A percentile compares a stretch with the other conserved stretches of the same genome.
Conservation (phyloP, 37 sponge, comb jelly and placozoan genomes). For the Mnemiopsis leidyi region DNA sequence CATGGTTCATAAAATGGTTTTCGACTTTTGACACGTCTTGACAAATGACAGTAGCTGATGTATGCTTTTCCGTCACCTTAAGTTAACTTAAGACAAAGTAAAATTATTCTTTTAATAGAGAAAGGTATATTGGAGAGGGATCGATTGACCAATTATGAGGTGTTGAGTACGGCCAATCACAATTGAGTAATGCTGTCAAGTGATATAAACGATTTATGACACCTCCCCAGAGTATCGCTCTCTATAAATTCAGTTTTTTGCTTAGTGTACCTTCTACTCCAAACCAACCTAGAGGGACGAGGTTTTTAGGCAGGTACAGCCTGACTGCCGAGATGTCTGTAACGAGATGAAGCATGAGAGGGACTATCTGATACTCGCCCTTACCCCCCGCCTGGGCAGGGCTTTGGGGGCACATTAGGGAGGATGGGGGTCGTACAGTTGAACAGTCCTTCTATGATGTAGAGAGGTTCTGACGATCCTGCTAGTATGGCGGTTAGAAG, state of each 20-base stretch:
- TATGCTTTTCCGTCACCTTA: no score
- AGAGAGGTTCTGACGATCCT: constrained; percentile 72
- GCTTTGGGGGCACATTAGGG: constrained; percentile 76
- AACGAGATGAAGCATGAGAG: constrained; percentile 75
- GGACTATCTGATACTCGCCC: constrained; percentile 92
- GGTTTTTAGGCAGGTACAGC: constrained; percentile 86
- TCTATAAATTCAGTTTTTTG: no score
- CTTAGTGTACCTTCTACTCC: no score
- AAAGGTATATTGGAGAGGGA: no score
- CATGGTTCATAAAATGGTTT: no score
- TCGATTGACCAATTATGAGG: no score
- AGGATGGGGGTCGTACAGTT: constrained; percentile 72
- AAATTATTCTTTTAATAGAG: no score
- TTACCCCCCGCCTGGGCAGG: constrained; percentile 76
- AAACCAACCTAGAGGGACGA: constrained; percentile 65
- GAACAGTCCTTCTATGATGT: constrained; percentile 86
- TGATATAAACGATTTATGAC: no score
- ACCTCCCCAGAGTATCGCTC: not conserved
- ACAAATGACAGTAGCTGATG: no score
- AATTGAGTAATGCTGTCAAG: no score
- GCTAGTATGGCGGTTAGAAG: not conserved
- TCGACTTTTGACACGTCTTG: not conserved
- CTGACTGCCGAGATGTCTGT: constrained; percentile 80
- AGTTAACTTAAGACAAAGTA: no score
- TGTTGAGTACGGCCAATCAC: no score